Evolutionary conservation across 2,113 vertebrate genomes (phyloP), one percentile per base, ranked within the genome.

Genomic region (Balaeniceps rex): DNA sequence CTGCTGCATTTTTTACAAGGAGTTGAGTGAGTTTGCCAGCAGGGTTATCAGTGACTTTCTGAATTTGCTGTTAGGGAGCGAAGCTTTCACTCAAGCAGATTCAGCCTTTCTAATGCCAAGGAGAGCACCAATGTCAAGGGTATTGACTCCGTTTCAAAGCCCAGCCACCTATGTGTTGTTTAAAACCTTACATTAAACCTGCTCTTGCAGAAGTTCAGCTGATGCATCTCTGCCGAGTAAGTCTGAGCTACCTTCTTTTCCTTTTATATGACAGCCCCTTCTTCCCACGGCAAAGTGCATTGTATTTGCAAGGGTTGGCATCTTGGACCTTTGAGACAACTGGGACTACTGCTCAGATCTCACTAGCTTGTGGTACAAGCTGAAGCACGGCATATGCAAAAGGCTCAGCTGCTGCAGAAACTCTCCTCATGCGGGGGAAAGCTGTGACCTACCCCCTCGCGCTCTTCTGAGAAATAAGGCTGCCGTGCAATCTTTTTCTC

Each of bases 401-500:
- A 68, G 49, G 34, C 34, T 58, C 31, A 7, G 8, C 40, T 0
- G 0, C n/a, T 66, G 69, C 58, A 57, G 42, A n/a, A 57, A 52
- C 38, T 72, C 24, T 55, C 12, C 10, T 21, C 2, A 0, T 7
- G 25, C 2, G 2, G 6, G 58, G 29, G 7, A 69, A 10, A 40
- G 46, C 33, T 0, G 1, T 13, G 46, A 57, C 28, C 29, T 33
- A 74, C 3, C 21, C 46, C n/a, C 8, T 33, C 8, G 1, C 1
- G 1, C 42, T 34, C 6, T 23, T 63, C 42, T 22, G 42, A 63
- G 46, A 66, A 84, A 42, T 21, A 34, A 84, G 72, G 29, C 63
- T 49, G 57, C 29, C 1, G 1, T 34, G 49, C 24, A 31, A 10
- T 36, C 34, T 40, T 54, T 72, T 69, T 51, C 38, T 44, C 26